Evolutionary conservation across 2,888 invertebrate genomes (phyloP).

Genomic region (Meiosimyza decipiens): DNA sequence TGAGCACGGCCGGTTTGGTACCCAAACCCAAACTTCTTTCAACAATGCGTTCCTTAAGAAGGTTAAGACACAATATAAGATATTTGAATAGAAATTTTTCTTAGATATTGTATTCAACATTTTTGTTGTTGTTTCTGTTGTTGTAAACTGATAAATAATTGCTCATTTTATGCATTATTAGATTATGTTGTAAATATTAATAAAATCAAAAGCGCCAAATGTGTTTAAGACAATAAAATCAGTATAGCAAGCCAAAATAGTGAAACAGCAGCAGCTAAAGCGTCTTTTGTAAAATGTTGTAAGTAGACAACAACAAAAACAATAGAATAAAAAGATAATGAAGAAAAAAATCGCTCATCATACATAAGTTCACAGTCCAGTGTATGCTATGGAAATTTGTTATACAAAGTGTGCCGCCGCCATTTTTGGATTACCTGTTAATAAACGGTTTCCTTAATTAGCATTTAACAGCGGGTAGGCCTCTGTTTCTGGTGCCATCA

Average conservation of each 20-base stretch:
- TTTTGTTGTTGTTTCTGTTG: slow-evolving; percentile 14
- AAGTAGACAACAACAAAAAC: background rate
- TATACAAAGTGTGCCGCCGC: slow-evolving; percentile 10
- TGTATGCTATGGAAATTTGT: background rate
- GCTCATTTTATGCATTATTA: slow-evolving; percentile 54
- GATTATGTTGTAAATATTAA: slow-evolving; percentile 56
- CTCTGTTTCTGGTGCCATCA: background rate
- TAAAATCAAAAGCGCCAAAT: slow-evolving; percentile 40
- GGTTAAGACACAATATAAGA: too few relatives aligned
- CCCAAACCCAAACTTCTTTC: too few relatives aligned
- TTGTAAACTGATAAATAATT: slow-evolving; percentile 53
- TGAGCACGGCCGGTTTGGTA: too few relatives aligned
- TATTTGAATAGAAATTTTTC: background rate
- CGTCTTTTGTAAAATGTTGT: background rate
- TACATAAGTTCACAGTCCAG: slow-evolving; percentile 16
- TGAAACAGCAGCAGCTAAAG: background rate
- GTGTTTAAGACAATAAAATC: background rate
- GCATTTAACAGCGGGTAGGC: slow-evolving; percentile 54
- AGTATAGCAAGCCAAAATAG: background rate
- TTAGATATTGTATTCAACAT: slow-evolving; percentile 13
- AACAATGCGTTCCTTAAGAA: too few relatives aligned
- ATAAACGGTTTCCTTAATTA: slow-evolving; percentile 54
- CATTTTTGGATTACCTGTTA: slow-evolving; percentile 42
- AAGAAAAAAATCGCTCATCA: slow-evolving; percentile 23
- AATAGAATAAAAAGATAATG: background rate